A percentile compares a stretch with the other conserved stretches of the same genome.
Conservation (phyloP, 2,888 invertebrate species). For the Hanleya hanleyi region DNA sequence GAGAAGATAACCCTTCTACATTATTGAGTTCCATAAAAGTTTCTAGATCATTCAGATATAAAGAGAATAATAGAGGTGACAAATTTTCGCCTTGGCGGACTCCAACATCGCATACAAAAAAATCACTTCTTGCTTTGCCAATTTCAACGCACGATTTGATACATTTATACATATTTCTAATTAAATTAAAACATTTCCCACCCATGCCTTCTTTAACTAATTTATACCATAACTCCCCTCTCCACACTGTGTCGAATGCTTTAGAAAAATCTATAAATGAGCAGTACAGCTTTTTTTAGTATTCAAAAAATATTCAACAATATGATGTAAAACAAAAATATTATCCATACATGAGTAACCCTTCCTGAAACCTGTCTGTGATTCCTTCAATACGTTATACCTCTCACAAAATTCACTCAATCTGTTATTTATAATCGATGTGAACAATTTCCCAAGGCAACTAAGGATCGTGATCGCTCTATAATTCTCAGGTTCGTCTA, state of each 20-base stretch:
- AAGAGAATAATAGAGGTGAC: constrained; percentile 1
- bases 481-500: not conserved
- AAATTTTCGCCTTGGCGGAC: too few relatives aligned
- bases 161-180: not conserved
- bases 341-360: not conserved
- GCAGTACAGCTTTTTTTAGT: not conserved
- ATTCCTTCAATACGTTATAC: not conserved
- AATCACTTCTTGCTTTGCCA: too few relatives aligned
- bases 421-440: not conserved
- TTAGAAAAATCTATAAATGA: constrained; percentile 5
- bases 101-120: too few relatives aligned
- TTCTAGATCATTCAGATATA: constrained; percentile 4
- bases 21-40: not conserved
- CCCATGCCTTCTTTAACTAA: not conserved
- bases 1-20: not conserved
- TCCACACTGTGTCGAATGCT: constrained; percentile 7
- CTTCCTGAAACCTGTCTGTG: not conserved
- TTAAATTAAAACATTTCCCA: not conserved
- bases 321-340: not conserved
- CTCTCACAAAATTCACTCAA: not conserved
- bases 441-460: not conserved
- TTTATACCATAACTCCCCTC: constrained; percentile 2
- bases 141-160: not conserved
- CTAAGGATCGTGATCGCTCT: not conserved
- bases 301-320: not conserved